Evolutionary conservation across 2,113 vertebrate species (phyloP).

Genomic region (Pseudolaguvia tuberculata): DNA sequence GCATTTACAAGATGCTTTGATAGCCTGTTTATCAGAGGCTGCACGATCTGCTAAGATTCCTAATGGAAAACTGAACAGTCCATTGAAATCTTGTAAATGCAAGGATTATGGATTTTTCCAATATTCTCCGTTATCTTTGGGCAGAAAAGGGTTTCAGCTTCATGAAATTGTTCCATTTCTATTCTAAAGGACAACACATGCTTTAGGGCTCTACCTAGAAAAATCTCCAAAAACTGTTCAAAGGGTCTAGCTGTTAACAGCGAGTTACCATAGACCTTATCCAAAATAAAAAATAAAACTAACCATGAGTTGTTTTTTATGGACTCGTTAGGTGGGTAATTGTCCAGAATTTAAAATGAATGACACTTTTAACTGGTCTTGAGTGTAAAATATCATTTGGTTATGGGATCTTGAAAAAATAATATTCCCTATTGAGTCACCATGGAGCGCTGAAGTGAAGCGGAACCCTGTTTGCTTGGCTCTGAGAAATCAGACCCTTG

Average conservation of each 20-base stretch:
- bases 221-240: background rate
- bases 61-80: background rate
- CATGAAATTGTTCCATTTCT: background rate
- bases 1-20: background rate
- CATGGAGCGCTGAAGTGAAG: background rate
- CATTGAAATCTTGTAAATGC: background rate
- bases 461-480: background rate
- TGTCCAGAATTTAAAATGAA: background rate
- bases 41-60: background rate
- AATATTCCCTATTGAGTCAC: background rate
- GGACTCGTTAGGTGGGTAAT: background rate
- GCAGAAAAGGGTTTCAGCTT: background rate
- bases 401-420: background rate
- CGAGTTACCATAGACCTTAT: too few species aligned
- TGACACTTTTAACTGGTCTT: background rate
- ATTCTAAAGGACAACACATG: background rate
- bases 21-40: too few species aligned
- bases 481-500: background rate
- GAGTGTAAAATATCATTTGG: background rate
- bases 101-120: background rate
- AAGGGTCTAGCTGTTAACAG: too few species aligned
- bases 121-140: background rate
- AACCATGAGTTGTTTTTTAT: too few species aligned
- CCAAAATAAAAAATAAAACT: too few species aligned
- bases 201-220: background rate